Conservation (phyloP, 2,113 vertebrate genomes). For the Scopus umbretta region DNA sequence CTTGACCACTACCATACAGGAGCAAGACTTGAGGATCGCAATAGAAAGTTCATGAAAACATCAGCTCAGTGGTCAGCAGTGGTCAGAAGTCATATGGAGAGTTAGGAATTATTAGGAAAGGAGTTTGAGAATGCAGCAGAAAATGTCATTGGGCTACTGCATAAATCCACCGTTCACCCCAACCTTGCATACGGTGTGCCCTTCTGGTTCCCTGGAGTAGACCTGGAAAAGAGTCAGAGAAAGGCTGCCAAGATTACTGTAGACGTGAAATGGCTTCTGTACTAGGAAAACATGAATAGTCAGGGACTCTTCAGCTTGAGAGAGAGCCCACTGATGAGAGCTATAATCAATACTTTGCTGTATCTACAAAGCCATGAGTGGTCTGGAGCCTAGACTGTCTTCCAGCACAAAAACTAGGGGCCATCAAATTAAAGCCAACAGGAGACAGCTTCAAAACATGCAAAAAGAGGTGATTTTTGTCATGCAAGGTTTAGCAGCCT, state of each 20-base stretch:
- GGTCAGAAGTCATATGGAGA: background rate
- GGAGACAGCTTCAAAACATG: background rate
- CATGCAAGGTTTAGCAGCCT: background rate
- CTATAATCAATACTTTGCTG: background rate
- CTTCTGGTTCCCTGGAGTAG: background rate
- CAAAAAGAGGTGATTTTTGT: background rate
- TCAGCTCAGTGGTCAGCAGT: background rate
- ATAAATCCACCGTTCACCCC: background rate
- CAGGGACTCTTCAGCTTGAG: background rate
- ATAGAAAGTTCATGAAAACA: background rate
- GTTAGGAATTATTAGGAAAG: background rate
- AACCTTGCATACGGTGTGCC: background rate
- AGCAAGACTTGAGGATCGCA: background rate
- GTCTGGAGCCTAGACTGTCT: background rate
- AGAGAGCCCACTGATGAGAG: background rate
- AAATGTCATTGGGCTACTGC: background rate
- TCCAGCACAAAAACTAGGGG: background rate
- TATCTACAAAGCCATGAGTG: background rate
- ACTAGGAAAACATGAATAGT: background rate
- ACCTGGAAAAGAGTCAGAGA: background rate
- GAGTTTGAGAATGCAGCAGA: background rate
- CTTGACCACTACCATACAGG: background rate
- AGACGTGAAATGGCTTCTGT: background rate
- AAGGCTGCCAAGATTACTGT: background rate
- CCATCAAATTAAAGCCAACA: background rate